Base-by-base conservation (phyloP, 1,140 invertebrate species). In the Zaprionus tsacasi region DNA sequence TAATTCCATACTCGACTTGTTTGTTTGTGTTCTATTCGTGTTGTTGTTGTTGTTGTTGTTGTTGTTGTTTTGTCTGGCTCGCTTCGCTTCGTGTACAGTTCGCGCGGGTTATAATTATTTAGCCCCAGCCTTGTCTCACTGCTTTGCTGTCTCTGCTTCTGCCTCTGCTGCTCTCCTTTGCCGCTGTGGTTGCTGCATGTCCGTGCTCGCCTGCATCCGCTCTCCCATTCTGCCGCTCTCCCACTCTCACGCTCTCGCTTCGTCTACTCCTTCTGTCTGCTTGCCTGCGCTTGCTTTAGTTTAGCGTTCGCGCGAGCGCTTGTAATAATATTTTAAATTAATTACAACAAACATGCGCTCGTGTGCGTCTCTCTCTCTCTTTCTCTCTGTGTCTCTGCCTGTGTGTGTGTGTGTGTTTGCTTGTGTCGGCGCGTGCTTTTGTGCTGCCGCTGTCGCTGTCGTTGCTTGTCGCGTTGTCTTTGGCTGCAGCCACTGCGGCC, bases 281-380 rank as follows among this genome's bases (percentile, higher is more conserved):
- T 58, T 70, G 35, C 48, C 60, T 69, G 66, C 52, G 33, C 45
- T 79, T 81, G 45, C 70, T 77, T 87, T 80, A 88, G 82, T 87
- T 87, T 88, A 88, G 83, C 70, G 85, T 74, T 87, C 83, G 83
- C 78, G 83, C 85, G 81, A 70, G 81, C 74, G 88, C 81, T 81
- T 89, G 81, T 89, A 90, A 89, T 89, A 89, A 89, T 89, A 89
- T 89, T 89, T 89, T 89, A 89, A 89, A 89, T 89, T 89, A 89
- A 89, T 89, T 89, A 89, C 85, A 89, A 89, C 85, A 89, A 89
- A 89, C 85, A 89, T 79, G 75, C 65, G 80, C 81, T 89, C 61
- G 52, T 55, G 54, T 59, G 52, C 21, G 3, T 55, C 25, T 59
- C 52, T 66, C 38, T 57, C 27, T 30, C 27, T 30, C 27, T 30